Conservation (phyloP, 2,888 invertebrate species). For the Drosophila barbarae region DNA sequence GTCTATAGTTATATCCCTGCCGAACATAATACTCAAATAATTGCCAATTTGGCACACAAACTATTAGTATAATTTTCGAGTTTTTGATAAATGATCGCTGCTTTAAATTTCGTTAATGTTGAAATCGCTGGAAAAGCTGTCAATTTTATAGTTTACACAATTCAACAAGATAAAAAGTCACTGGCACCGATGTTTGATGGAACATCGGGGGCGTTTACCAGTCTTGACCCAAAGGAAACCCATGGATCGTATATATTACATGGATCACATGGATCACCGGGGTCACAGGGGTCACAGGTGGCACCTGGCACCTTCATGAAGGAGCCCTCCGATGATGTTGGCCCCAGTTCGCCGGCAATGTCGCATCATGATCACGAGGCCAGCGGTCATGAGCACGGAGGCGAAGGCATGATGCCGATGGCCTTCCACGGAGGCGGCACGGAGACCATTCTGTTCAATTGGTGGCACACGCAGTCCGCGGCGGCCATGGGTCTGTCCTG, state of each 20-base stretch:
- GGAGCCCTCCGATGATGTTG: background rate
- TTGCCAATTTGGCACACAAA: background rate
- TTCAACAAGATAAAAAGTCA: background rate
- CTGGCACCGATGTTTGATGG: constrained; percentile 12
- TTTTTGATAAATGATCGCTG: background rate
- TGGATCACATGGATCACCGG: background rate
- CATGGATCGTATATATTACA: background rate
- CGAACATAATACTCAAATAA: background rate
- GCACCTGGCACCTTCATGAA: background rate
- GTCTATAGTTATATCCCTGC: no score
- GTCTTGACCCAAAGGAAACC: background rate
- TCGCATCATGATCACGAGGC: background rate
- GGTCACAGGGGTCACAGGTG: background rate
- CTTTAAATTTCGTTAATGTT: background rate
- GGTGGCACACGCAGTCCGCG: constrained; percentile 42
- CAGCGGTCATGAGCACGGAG: background rate
- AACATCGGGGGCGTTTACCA: background rate
- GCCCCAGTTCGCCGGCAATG: background rate
- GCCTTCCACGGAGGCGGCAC: constrained; percentile 40
- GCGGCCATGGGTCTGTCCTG: constrained; percentile 42
- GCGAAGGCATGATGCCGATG: constrained; percentile 34
- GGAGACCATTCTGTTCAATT: constrained; percentile 54
- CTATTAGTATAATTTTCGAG: background rate
- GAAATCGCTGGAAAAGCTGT: constrained; percentile 13
- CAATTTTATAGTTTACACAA: constrained; percentile 12